A percentile compares a stretch with the other conserved stretches of the same genome.
Evolutionary conservation across 2,888 invertebrate genomes (phyloP).

Genomic region (Agriopis aurantiaria): DNA sequence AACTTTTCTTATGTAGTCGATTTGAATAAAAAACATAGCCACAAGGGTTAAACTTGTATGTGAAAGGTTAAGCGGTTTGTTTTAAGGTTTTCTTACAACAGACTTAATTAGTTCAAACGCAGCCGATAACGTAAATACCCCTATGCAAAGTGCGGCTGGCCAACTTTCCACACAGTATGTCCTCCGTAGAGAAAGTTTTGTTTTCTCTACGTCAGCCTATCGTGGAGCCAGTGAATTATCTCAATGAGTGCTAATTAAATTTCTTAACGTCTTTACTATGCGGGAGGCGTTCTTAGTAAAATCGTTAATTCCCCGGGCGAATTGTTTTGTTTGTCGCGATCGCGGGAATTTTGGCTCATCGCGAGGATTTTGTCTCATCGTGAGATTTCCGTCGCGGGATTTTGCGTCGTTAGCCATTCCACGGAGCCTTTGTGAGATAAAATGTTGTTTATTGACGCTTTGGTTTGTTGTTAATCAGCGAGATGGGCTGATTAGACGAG

Average conservation of each 20-base stretch:
- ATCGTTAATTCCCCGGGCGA: constrained; percentile 67
- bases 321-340: constrained; percentile 67
- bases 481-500: constrained; percentile 20
- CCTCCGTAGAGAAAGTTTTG: constrained; percentile 59
- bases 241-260: constrained; percentile 80
- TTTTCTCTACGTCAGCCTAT: constrained; percentile 71
- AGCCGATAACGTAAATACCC: neutral
- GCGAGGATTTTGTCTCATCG: constrained; percentile 42
- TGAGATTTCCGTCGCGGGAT: constrained; percentile 49
- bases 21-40: too few relatives aligned
- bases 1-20: too few relatives aligned
- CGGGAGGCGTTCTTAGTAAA: constrained; percentile 60
- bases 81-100: too few relatives aligned
- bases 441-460: constrained; percentile 39
- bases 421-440: constrained; percentile 42
- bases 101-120: neutral
- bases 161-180: constrained; percentile 48
- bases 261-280: constrained; percentile 74
- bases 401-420: constrained; percentile 45
- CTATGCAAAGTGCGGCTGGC: neutral
- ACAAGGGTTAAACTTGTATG: too few relatives aligned
- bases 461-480: constrained; percentile 37
- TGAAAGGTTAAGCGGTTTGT: too few relatives aligned
- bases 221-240: constrained; percentile 77
- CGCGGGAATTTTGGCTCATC: constrained; percentile 52